Base-by-base conservation (phyloP, 2,888 invertebrate species). In the Luperina testacea region DNA sequence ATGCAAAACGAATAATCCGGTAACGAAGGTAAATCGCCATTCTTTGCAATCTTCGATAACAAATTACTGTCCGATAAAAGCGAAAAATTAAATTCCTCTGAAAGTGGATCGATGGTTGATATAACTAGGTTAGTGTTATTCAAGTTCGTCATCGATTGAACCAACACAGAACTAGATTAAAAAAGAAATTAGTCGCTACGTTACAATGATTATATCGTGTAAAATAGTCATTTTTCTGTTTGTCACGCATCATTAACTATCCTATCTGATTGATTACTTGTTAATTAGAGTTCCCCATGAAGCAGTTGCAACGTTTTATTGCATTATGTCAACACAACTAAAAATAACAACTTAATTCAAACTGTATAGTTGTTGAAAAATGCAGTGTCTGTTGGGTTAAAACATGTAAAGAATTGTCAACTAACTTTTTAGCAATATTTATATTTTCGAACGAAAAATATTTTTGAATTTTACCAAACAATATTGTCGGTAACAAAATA, bases 181-280 rank as follows among this genome's bases (percentile, higher is more conserved):
- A 84, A 87, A 86, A 82, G 76, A 82, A 87, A 84, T 86, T 87
- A 84, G 63, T 72, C 86, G 85, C 75, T 64, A 76, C 78, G 80
- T 87, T 87, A 84, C 75, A 67, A 70, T 80, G 80, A 83, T 83
- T 85, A 77, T 80, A 80, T 85, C 86, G 86, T 86, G 75, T 74
- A 74, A 86, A 85, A 83, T 69, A 78, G 77, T 0, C 65, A 74
- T 83, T 86, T 83, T 86, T 78, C 87, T 77, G 3, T 86, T 80
- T 64, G 65, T 65, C 17, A 71, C 68, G 80, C 87, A 38, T 86
- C 83, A 86, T 80, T 85, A 77, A 53, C 70, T 20, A n/a, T 76
- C 65, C 24, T 76, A 63, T 83, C 68, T 83, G 83, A 86, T 86
- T 85, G 84, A 86, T 78, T 78, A 75, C 53, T 77, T 53, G 27